Evolutionary conservation across 2,797 vertebrate genomes (phyloP), one percentile per base, ranked within the genome.

Genomic region (Silurus lanzhouensis): DNA sequence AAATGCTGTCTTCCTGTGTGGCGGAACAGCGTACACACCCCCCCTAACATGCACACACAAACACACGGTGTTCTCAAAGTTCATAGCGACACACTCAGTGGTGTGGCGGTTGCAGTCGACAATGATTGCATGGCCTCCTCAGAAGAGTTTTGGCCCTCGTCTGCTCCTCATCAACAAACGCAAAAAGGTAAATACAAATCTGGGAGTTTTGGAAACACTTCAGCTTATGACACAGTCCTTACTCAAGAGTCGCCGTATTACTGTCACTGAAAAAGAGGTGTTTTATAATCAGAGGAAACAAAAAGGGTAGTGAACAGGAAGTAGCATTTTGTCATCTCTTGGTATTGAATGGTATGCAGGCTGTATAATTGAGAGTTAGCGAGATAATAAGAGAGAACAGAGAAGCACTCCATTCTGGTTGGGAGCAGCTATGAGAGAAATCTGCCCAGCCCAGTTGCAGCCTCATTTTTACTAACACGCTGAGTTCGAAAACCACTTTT

Each of bases 241-340:
- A 81, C 13, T 12, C 17, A 60, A 44, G 57, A 46, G 55, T 84
- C 25, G 17, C 57, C 71, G 80, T 77, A 31, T 72, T 57, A 86
- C 58, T 75, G 84, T 70, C 81, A 75, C 52, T 61, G 75, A 58
- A 71, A 52, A n/a, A 46, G 67, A 60, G 57, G 22, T 76, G n/a
- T 48, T 88, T 87, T 76, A 91, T 88, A 91, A 91, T 89, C 90
- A 92, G 89, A 93, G 94, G 92, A 95, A 94, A 93, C 92, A 90
- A 88, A 88, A 87, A 90, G 88, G 64, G 27, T 72, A 83, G 72
- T 14, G 48, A 64, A 46, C 57, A 76, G 72, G 85, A 83, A 90
- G 88, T 94, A 88, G 91, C 88, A 67, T 90, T 92, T 93, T 92
- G 85, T 80, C 58, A 81, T 83, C 57, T 64, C 85, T 63, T n/a